Evolutionary conservation across 2,113 vertebrate species (phyloP).

Genomic region (Chaetops frenatus): DNA sequence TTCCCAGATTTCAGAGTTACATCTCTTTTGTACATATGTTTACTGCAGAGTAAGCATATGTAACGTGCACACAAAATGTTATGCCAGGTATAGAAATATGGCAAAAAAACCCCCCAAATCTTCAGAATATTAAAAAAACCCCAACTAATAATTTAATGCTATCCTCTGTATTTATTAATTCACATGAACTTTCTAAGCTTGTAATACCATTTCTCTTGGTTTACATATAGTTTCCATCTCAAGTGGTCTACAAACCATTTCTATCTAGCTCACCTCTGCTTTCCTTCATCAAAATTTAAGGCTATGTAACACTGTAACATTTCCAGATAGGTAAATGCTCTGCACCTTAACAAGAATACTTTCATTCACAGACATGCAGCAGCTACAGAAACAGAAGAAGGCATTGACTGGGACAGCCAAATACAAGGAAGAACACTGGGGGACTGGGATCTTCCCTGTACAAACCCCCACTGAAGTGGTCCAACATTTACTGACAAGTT

Average conservation of each 20-base stretch:
- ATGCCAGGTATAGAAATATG: background rate
- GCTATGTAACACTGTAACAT: rapidly evolving
- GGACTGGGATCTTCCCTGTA: background rate
- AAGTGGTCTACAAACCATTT: background rate
- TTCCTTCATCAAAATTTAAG: background rate
- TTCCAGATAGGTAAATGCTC: background rate
- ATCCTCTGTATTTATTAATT: background rate
- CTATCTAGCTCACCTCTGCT: background rate
- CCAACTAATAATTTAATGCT: background rate
- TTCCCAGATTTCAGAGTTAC: background rate
- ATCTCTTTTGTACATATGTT: background rate
- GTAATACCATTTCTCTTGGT: background rate
- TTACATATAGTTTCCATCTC: background rate
- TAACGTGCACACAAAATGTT: background rate
- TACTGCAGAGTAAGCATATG: background rate
- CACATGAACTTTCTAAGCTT: background rate
- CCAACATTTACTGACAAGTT: background rate
- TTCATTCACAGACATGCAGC: background rate
- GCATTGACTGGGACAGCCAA: background rate
- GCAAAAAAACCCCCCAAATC: background rate
- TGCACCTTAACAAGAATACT: background rate
- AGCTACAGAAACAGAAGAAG: background rate
- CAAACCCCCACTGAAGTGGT: background rate
- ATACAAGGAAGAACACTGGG: background rate
- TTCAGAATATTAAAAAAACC: background rate